Evolutionary conservation across 2,113 vertebrate species (phyloP).

Genomic region (Aspidoscelis tigris): DNA sequence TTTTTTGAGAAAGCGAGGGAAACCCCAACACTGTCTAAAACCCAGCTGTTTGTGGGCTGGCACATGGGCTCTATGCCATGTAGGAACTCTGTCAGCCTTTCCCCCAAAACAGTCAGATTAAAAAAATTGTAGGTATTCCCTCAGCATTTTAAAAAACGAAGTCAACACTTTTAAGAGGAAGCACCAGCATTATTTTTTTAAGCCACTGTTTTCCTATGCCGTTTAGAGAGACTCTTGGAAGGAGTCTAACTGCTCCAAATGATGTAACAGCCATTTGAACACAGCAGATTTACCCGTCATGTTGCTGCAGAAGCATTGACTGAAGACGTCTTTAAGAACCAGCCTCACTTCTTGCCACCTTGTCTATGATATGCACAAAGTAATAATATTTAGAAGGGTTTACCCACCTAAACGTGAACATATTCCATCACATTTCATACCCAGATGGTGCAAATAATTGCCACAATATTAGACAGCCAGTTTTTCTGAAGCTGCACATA

Average conservation of each 20-base stretch:
- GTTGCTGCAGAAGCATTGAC: background rate
- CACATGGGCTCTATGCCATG: too few species aligned
- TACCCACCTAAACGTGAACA: background rate
- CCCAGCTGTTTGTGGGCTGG: too few species aligned
- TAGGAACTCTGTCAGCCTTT: background rate
- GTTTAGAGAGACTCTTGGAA: background rate
- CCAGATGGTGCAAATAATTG: background rate
- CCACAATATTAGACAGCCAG: background rate
- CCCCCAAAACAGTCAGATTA: background rate
- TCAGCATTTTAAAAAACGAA: too few species aligned
- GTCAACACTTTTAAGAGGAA: too few species aligned
- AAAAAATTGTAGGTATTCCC: too few species aligned
- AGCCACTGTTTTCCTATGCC: too few species aligned
- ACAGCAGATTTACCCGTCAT: background rate
- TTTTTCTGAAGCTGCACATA: background rate
- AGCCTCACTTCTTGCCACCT: background rate
- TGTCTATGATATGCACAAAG: background rate
- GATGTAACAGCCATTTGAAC: background rate
- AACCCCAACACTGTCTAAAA: too few species aligned
- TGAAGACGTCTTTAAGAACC: background rate
- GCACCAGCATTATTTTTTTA: too few species aligned
- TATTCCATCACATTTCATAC: background rate
- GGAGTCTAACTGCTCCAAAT: too few species aligned
- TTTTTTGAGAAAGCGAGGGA: too few species aligned
- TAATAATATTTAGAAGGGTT: background rate